Percentiles rank a stretch among this genome's conserved stretches.
phyloP scores from a whole-genome alignment of 2,888 invertebrate genomes.

The Petrophora chlorosata region DNA sequence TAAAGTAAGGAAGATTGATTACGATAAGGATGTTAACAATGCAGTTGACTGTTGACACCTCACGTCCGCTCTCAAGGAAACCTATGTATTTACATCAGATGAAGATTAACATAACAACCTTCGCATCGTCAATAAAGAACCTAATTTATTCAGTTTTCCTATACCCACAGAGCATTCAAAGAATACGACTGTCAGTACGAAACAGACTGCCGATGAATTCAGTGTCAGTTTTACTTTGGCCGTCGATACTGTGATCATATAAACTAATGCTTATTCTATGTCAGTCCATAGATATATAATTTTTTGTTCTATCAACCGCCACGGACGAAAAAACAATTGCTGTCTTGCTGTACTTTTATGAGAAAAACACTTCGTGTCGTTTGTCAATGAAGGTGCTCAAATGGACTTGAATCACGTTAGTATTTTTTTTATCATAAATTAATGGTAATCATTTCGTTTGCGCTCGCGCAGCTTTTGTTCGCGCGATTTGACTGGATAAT shows the following conservation, averaged over 20 bases:
- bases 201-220: slow-evolving; percentile 3
- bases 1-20: background rate
- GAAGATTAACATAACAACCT: slow-evolving; percentile 59
- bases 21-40: slow-evolving; percentile 5
- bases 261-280: background rate
- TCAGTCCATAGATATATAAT: background rate
- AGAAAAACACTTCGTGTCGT: no score
- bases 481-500: background rate
- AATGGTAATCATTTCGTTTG: background rate
- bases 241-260: background rate
- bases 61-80: slow-evolving; percentile 51
- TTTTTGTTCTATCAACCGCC: background rate
- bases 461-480: background rate
- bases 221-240: slow-evolving; percentile 4
- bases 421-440: slow-evolving; percentile 21
- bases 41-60: slow-evolving; percentile 6
- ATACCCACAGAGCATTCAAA: slow-evolving; percentile 32
- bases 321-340: background rate
- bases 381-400: slow-evolving; percentile 12
- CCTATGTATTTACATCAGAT: slow-evolving; percentile 46
- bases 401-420: slow-evolving; percentile 29
- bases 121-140: slow-evolving; percentile 52
- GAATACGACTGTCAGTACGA: slow-evolving; percentile 28
- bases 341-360: no score
- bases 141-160: slow-evolving; percentile 53